Evolutionary conservation across 2,797 vertebrate genomes (phyloP), one percentile per base, ranked within the genome.

Genomic region (Clarias platycephalus): DNA sequence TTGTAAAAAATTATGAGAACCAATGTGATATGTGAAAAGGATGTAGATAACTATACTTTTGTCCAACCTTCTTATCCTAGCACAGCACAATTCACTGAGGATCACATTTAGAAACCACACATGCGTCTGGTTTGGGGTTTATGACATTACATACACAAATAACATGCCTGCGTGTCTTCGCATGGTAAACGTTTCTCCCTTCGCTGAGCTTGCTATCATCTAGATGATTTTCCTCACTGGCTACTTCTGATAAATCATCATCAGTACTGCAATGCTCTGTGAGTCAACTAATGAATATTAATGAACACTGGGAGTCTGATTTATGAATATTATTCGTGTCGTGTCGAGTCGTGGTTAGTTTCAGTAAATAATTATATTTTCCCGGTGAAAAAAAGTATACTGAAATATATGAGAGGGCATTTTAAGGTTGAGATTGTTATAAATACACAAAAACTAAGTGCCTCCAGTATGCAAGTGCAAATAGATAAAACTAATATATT

Each of bases 251-350:
- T 63, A 64, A 79, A 79, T 63, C 44, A 63, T 44, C 13, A 79
- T 79, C 60, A 20, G 58, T 63, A 63, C 34, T 3, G 26, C 37
- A 79, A 3, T 78, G 58, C 34, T 63, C 28, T 7, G 12, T 44
- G 16, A 63, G 77, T 79, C 77, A 79, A 63, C 58, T 79, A 64
- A 79, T 79, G 37, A 64, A 64, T 63, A 79, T 79, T 64, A 79
- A 79, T 49, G 77, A 79, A 63, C 31, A 18, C 37, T 49, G 7
- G 34, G 24, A 26, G 37, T 44, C 49, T 26, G 37, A 79, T 15
- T 78, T 63, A 78, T 78, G 58, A 78, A 78, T 78, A 24, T 18
- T 44, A 63, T 20, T 63, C 44, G 10, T 49, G 10, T 12, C 44
- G 44, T 2, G 44, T 49, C 44, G 58, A 44, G 24, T 40, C 60